A percentile compares a stretch with the other conserved stretches of the same genome.
Evolutionary conservation across 2,113 vertebrate genomes (phyloP).

Genomic region (Serilophus lunatus): DNA sequence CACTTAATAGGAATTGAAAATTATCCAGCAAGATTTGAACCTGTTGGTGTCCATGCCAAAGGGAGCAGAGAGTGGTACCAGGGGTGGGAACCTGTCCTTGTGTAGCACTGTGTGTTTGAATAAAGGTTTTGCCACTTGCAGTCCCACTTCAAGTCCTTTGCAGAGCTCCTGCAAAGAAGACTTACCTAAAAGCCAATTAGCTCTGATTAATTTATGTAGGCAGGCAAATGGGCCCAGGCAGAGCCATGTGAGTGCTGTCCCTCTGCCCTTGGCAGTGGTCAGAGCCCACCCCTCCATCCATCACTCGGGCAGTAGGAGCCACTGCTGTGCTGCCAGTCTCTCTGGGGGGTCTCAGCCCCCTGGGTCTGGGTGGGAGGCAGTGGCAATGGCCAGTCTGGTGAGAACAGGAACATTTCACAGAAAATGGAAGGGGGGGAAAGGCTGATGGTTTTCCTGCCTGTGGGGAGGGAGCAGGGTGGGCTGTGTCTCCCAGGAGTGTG

Average conservation of each 20-base stretch:
- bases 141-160: background rate
- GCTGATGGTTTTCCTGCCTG: background rate
- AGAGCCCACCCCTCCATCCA: background rate
- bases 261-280: background rate
- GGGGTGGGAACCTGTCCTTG: background rate
- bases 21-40: background rate
- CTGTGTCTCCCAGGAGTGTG: too few relatives aligned
- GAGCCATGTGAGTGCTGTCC: background rate
- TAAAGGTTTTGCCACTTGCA: background rate
- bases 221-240: background rate
- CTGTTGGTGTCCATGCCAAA: background rate
- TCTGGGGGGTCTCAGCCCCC: background rate
- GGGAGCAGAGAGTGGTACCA: background rate
- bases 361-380: background rate
- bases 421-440: too few relatives aligned
- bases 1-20: background rate
- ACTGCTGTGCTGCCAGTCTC: background rate
- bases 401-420: background rate
- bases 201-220: background rate
- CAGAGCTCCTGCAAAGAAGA: background rate
- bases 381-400: background rate
- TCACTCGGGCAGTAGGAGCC: background rate
- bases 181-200: slow-evolving; percentile 16
- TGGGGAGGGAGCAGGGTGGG: background rate
- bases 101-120: background rate